Evolutionary conservation across 2,888 invertebrate species (phyloP).

Genomic region (Chirona hameri): DNA sequence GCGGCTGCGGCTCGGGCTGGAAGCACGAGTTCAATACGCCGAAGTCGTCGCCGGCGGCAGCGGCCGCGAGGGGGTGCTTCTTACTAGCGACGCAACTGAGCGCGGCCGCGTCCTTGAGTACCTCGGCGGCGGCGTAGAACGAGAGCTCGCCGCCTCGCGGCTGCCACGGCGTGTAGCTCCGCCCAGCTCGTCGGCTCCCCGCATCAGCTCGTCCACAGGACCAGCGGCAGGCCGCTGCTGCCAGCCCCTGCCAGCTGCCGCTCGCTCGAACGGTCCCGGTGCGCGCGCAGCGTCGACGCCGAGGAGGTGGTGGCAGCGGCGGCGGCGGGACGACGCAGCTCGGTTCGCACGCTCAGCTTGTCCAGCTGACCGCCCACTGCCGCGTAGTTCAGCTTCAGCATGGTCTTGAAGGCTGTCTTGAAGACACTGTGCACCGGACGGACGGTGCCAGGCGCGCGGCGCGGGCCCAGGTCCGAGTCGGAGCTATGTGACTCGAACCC

Average conservation of each 20-base stretch:
- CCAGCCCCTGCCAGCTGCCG: conserved; percentile 34
- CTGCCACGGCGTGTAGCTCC: conserved; percentile 43
- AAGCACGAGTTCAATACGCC: conserved; percentile 2
- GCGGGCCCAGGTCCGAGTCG: conserved; percentile 57
- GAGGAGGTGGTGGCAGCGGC: conserved; percentile 25
- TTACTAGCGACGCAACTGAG: conserved; percentile 31
- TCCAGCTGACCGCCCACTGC: conserved; percentile 50
- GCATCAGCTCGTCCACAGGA: conserved; percentile 8
- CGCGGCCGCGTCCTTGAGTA: conserved; percentile 32
- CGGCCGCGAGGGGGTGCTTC: conserved; percentile 34
- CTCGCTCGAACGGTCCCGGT: conserved; percentile 38
- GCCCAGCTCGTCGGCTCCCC: conserved; percentile 5
- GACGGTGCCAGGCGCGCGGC: conserved; percentile 50
- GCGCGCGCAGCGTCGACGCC: conserved; percentile 29
- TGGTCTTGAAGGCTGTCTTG: conserved; percentile 38
- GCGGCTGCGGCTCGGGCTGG: conserved; percentile 8
- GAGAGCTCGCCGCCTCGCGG: conserved; percentile 5
- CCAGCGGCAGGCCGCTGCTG: not conserved
- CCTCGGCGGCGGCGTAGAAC: conserved; percentile 4
- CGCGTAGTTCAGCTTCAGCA: conserved; percentile 37
- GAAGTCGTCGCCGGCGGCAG: conserved; percentile 28
- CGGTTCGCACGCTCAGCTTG: conserved; percentile 61
- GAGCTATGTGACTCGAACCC: conserved; percentile 55
- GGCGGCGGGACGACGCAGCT: conserved; percentile 47
- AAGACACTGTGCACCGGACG: conserved; percentile 37